Percentiles rank a stretch among this genome's conserved stretches.
Conservation (phyloP, 2,113 vertebrate species). For the Tyrannus savana region DNA sequence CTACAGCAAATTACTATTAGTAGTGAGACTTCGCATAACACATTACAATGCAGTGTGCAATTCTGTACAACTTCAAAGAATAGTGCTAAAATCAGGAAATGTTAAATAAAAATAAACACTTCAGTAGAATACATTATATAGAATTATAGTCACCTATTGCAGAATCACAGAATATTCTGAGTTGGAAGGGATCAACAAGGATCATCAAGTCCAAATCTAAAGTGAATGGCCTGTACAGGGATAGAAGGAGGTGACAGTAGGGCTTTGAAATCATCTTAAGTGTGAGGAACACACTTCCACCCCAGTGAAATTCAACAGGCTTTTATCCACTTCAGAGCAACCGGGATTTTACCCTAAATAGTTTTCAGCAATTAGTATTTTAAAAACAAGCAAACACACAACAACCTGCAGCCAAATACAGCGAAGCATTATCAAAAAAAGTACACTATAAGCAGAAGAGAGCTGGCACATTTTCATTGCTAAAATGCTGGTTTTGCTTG, state of each 20-base stretch:
- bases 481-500: background rate
- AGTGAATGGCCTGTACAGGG: background rate
- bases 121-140: background rate
- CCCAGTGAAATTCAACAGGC: background rate
- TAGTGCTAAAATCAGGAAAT: background rate
- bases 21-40: background rate
- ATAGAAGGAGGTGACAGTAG: background rate
- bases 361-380: background rate
- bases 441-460: background rate
- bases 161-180: background rate
- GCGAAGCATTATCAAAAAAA: background rate
- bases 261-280: background rate
- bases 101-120: background rate
- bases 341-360: background rate
- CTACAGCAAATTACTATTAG: background rate
- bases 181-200: background rate
- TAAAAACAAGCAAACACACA: background rate
- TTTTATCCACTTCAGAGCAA: background rate
- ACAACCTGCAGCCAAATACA: background rate
- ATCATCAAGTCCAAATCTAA: background rate
- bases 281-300: background rate
- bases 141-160: background rate
- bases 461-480: background rate
- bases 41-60: background rate
- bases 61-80: background rate